Evolutionary conservation across 2,888 invertebrate genomes (phyloP), one percentile per base, ranked within the genome.

Genomic region (Trachelus iudaicus): DNA sequence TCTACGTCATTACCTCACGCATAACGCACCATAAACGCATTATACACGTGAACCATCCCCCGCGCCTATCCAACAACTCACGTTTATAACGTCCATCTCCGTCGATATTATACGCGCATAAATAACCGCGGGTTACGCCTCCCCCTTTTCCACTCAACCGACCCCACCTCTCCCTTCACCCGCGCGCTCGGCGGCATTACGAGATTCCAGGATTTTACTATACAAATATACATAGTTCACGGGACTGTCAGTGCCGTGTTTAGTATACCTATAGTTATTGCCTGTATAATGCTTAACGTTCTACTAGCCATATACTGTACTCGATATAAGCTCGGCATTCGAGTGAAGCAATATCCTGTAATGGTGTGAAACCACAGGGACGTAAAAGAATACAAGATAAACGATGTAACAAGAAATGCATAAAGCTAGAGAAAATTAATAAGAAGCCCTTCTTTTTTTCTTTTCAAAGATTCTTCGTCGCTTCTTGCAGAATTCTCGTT

Each of bases 1-100:
- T 87, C 85, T 88, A 86, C 89, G 87, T 90, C 88, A 90, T 90
- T 90, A 89, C 2, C 9, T 1, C 56, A 2, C 23, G 56, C 56
- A 23, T 56, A 56, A 56, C 56, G 23, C 56, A 9, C 56, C 23
- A 56, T 56, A 88, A 89, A 89, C 86, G 85, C 84, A 87, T 89
- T 88, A 88, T 86, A 88, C 86, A 79, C 86, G 81, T 84, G 79
- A 84, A 83, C 80, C 79, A 76, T 82, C 76, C 76, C 76, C 75
- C 75, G 76, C 75, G 75, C 56, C 56, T 23, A 2, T 6, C 9
- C 23, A 9, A 15, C 56, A 56, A 56, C 56, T 23, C 56, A 56
- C 23, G 23, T 56, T 56, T 56, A 56, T 56, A 23, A 9, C 71
- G 71, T 71, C 33, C 31, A 71, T 31, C 74, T 34, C 6, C 35